These are phyloP conservation scores for Drosophila prostipennis DNA, from an alignment of 2,888 invertebrate species.

Conservation along the genomic window DNA sequence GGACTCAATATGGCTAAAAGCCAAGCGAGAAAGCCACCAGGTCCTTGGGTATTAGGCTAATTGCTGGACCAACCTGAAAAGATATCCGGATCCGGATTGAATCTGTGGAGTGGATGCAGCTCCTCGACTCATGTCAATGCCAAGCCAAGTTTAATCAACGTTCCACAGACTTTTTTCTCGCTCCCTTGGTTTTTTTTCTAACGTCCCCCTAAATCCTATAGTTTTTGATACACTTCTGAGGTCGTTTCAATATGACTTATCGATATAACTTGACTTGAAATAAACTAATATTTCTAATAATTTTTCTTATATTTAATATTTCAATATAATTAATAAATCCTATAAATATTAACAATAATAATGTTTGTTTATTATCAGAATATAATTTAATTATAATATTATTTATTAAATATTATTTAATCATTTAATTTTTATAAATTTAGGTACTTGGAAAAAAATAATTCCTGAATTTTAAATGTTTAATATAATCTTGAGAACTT, in stretches of 20 bases:
- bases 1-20: conserved; percentile 68
- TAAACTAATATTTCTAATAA: not conserved
- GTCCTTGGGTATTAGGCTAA: conserved; percentile 72
- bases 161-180: conserved; percentile 48
- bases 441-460: too few relatives aligned
- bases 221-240: conserved; percentile 9
- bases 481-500: too few relatives aligned
- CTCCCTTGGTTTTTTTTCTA: conserved; percentile 4
- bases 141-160: conserved; percentile 70
- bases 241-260: not conserved
- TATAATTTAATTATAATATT: too few relatives aligned
- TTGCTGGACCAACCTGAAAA: conserved; percentile 59
- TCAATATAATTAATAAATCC: too few relatives aligned
- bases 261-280: not conserved
- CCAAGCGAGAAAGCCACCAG: conserved; percentile 49
- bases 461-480: not conserved
- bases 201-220: conserved; percentile 5
- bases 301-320: too few relatives aligned
- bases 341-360: too few relatives aligned
- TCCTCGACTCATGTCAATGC: conserved; percentile 55
- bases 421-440: too few relatives aligned
- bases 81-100: conserved; percentile 44
- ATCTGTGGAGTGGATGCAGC: conserved; percentile 35
- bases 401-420: too few relatives aligned
- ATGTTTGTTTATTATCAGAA: too few relatives aligned